These are phyloP conservation scores for Agapornis canus DNA, from an alignment of 2,797 vertebrate species.

Conservation along the genomic window DNA sequence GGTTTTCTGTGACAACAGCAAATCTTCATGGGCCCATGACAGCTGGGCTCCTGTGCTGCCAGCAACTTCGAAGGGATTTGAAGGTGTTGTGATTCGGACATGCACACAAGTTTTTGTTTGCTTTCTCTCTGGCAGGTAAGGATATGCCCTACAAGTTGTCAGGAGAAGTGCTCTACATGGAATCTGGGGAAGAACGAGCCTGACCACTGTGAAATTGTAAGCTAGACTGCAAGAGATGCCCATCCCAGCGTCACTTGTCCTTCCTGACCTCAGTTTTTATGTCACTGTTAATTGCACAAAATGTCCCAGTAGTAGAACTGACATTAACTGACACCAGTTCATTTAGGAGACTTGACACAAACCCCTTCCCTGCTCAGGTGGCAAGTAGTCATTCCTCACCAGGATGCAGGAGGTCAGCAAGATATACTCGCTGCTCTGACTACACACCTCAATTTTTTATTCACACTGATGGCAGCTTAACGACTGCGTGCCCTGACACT, in stretches of 20 bases:
- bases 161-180: background rate
- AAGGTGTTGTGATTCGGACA: background rate
- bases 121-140: background rate
- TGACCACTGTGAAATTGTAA: background rate
- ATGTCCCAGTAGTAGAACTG: background rate
- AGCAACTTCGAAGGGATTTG: background rate
- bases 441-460: background rate
- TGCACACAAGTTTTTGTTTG: rapidly evolving
- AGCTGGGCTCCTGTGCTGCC: background rate
- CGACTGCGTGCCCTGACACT: background rate
- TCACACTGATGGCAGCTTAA: background rate
- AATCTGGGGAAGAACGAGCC: background rate
- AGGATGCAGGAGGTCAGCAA: background rate
- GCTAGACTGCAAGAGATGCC: background rate
- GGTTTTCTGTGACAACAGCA: background rate
- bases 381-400: background rate
- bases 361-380: background rate
- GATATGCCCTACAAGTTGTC: background rate
- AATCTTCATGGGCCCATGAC: rapidly evolving
- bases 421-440: background rate
- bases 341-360: background rate
- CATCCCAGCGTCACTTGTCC: background rate
- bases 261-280: background rate
- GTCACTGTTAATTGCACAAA: background rate
- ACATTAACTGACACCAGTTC: background rate